Percentiles rank a stretch among this genome's conserved stretches.
Evolutionary conservation across 2,888 invertebrate genomes (phyloP).

Genomic region (Idaea biselata): DNA sequence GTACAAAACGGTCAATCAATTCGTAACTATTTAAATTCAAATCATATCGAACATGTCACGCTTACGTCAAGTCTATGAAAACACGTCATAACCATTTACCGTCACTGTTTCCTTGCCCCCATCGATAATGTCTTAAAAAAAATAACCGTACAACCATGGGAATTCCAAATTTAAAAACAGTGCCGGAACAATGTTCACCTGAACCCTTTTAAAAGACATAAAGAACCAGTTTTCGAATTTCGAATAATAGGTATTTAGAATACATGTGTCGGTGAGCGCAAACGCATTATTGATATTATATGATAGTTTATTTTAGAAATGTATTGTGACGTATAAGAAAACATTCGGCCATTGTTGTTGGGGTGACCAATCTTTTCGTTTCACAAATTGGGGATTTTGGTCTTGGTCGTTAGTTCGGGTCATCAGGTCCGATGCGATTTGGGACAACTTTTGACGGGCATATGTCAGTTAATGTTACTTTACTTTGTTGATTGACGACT

Average conservation of each 20-base stretch:
- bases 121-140: conserved; percentile 64
- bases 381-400: conserved; percentile 68
- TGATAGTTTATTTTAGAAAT: conserved; percentile 77
- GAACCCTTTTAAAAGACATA: conserved; percentile 50
- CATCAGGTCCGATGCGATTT: conserved; percentile 77
- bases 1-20: conserved; percentile 29
- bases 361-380: conserved; percentile 32
- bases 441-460: conserved; percentile 74
- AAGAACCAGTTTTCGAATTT: conserved; percentile 66
- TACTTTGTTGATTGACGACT: conserved; percentile 63
- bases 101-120: conserved; percentile 56
- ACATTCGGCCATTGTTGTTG: conserved; percentile 31
- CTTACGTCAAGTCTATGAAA: conserved; percentile 64
- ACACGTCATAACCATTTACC: conserved; percentile 69
- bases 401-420: conserved; percentile 76
- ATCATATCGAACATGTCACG: conserved; percentile 59
- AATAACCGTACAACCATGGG: conserved; percentile 59
- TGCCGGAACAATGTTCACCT: conserved; percentile 42
- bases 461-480: conserved; percentile 67
- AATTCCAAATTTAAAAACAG: conserved; percentile 61
- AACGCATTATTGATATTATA: conserved; percentile 80
- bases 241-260: conserved; percentile 77
- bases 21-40: conserved; percentile 52
- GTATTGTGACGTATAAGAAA: conserved; percentile 49
- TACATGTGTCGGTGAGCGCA: conserved; percentile 74